Conservation (phyloP, 2,797 vertebrate genomes). For the Gymnothorax reevesii region DNA sequence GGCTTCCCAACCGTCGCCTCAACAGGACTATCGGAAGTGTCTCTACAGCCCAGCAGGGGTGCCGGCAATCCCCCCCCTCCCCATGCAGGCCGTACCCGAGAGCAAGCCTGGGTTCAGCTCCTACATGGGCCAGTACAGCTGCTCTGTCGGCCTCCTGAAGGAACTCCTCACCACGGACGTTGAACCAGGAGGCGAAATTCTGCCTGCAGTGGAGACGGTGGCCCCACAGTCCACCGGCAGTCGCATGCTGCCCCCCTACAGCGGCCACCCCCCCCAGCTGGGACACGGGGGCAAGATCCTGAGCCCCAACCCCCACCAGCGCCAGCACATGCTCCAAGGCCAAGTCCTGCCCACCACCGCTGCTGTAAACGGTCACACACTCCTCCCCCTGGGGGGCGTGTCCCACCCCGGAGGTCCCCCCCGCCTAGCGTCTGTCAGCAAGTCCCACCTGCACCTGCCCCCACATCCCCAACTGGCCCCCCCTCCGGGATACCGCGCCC, state of each 20-base stretch:
- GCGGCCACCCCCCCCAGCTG: slow-evolving; percentile 67
- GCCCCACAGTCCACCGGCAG: slow-evolving; percentile 73
- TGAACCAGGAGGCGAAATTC: slow-evolving; percentile 77
- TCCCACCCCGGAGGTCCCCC: slow-evolving; percentile 72
- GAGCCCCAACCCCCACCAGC: slow-evolving; percentile 49
- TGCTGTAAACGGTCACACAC: slow-evolving; percentile 82
- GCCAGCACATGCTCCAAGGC: slow-evolving; percentile 67
- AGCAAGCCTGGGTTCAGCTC: slow-evolving; percentile 78
- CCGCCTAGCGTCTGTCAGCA: slow-evolving; percentile 77
- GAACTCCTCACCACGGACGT: slow-evolving; percentile 88
- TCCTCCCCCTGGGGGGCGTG: slow-evolving; percentile 76
- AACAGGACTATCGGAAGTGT: slow-evolving; percentile 87
- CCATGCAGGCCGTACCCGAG: slow-evolving; percentile 83
- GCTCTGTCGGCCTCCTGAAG: slow-evolving; percentile 85
- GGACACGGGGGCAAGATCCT: slow-evolving; percentile 71
- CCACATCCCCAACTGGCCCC: slow-evolving; percentile 74
- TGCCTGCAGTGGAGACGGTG: slow-evolving; percentile 75
- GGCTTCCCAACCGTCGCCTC: slow-evolving; percentile 69
- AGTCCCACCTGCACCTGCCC: slow-evolving; percentile 78
- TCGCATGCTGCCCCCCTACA: slow-evolving; percentile 58
- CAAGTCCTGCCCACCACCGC: slow-evolving; percentile 67
- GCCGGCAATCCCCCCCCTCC: slow-evolving; percentile 77
- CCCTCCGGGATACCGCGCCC: slow-evolving; percentile 67
- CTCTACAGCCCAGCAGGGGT: slow-evolving; percentile 81
- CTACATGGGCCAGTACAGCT: slow-evolving; percentile 82